Conservation (phyloP, 2,888 invertebrate genomes). For the Agonum fuliginosum region DNA sequence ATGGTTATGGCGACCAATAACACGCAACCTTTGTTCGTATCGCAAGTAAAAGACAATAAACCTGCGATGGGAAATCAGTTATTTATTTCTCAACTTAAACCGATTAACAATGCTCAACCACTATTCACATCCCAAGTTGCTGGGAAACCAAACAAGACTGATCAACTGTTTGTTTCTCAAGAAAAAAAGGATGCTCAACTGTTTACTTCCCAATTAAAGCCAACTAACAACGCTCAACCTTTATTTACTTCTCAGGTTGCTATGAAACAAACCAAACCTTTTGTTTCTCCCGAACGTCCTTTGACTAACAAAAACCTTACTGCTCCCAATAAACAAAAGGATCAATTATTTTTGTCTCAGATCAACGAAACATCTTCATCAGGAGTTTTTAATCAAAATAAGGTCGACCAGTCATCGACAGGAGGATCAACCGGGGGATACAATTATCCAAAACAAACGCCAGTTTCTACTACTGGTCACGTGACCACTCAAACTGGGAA, state of each 20-base stretch:
- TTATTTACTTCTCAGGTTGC: not conserved
- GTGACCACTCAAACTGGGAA: not conserved
- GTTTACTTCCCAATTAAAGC: constrained; percentile 18
- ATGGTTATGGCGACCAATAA: not conserved
- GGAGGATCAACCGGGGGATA: not conserved
- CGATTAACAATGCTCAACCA: not conserved
- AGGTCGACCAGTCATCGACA: not conserved
- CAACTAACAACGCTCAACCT: not conserved
- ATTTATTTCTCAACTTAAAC: not conserved
- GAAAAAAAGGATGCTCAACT: not conserved
- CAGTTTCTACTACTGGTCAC: not conserved
- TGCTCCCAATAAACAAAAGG: not conserved
- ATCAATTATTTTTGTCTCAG: constrained; percentile 41
- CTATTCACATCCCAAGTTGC: constrained; percentile 11
- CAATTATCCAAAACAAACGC: not conserved
- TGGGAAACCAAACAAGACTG: not conserved
- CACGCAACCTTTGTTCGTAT: not conserved
- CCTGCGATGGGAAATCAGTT: too few species aligned
- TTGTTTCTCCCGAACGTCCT: constrained; percentile 5
- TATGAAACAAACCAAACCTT: constrained; percentile 13
- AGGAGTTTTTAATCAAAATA: not conserved
- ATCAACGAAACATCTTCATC: not conserved
- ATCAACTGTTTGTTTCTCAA: not conserved
- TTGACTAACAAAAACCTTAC: constrained; percentile 3
- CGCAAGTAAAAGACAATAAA: not conserved